Conservation (phyloP, 2,113 vertebrate genomes). For the Apodemus sylvaticus region DNA sequence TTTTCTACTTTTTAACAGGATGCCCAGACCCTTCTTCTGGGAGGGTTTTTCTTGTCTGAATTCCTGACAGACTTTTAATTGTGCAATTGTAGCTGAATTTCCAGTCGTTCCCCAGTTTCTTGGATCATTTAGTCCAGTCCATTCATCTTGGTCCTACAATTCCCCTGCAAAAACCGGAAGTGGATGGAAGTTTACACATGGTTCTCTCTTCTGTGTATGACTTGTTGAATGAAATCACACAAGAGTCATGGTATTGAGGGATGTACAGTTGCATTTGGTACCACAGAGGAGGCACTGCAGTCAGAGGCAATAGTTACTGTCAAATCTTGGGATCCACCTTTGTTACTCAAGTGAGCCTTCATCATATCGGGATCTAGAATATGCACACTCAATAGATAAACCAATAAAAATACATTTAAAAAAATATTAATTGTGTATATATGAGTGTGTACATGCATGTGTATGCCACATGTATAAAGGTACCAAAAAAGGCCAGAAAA, state of each 20-base stretch:
- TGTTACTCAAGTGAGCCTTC: background rate
- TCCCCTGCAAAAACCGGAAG: background rate
- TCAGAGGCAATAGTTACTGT: background rate
- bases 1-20: slow-evolving; percentile 26
- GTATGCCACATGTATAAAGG: background rate
- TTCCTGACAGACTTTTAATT: slow-evolving; percentile 39
- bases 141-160: background rate
- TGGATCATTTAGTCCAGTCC: background rate
- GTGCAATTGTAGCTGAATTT: background rate
- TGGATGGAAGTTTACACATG: background rate
- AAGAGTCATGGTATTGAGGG: background rate
- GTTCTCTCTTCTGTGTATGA: slow-evolving; percentile 10
- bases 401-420: background rate
- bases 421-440: background rate
- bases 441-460: fast-evolving
- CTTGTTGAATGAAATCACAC: background rate
- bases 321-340: background rate
- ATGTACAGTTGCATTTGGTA: background rate
- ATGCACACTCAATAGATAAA: background rate
- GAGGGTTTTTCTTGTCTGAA: background rate
- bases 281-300: background rate
- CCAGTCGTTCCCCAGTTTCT: background rate
- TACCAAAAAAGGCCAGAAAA: too few relatives aligned
- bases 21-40: fast-evolving
- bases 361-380: background rate